phyloP scores from a whole-genome alignment of 2,797 vertebrate species.

The Tiaroga cobitis region DNA sequence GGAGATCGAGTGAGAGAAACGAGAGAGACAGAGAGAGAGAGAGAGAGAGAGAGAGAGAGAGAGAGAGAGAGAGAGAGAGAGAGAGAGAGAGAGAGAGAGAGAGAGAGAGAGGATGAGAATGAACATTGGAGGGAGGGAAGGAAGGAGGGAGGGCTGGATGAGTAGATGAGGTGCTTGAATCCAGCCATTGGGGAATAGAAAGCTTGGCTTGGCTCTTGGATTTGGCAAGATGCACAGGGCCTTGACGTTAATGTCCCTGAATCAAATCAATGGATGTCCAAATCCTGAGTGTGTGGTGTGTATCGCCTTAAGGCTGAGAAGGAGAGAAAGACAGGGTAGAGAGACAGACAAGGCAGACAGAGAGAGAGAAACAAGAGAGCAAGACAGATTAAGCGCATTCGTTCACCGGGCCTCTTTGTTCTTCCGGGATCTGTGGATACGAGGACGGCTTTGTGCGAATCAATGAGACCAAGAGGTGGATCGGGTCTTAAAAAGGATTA shows the following conservation, averaged over 20 bases:
- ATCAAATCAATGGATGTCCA: conserved; percentile 82
- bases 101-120: conserved; percentile 31
- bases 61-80: conserved; percentile 56
- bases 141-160: conserved; percentile 21
- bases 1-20: conserved; percentile 63
- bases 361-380: conserved; percentile 7
- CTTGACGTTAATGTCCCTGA: conserved; percentile 81
- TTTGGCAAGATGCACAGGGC: conserved; percentile 72
- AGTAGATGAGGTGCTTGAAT: conserved; percentile 44
- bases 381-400: conserved; percentile 76
- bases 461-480: conserved; percentile 70
- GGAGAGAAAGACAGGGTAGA: conserved; percentile 36
- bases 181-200: conserved; percentile 51
- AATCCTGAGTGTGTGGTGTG: conserved; percentile 73
- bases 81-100: conserved; percentile 52
- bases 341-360: conserved; percentile 52
- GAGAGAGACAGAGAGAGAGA: conserved; percentile 41
- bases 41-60: conserved; percentile 30
- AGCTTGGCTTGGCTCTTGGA: conserved; percentile 53
- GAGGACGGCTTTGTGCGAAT: conserved; percentile 70
- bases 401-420: conserved; percentile 78
- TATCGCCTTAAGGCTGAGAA: conserved; percentile 75
- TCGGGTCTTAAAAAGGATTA: conserved; percentile 77
- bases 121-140: conserved; percentile 18
- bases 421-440: conserved; percentile 72